Percentiles rank a stretch among this genome's conserved stretches.
phyloP scores from a whole-genome alignment of 2,113 vertebrate genomes.

The Atrichornis clamosus region DNA sequence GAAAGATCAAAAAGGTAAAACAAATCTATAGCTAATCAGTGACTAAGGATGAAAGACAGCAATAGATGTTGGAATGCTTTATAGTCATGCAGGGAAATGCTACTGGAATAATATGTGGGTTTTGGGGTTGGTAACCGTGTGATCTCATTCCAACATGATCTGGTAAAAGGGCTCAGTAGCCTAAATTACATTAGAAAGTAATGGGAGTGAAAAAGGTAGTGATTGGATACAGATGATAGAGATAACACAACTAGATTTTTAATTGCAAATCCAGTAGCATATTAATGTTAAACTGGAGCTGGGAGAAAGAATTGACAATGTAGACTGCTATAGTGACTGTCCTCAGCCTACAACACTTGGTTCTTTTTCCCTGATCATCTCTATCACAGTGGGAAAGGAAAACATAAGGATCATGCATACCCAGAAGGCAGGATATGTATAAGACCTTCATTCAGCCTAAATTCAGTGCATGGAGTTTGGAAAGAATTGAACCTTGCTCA shows the following conservation, averaged over 20 bases:
- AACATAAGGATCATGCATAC: background rate
- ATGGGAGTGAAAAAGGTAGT: background rate
- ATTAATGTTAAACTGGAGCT: background rate
- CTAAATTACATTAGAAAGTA: background rate
- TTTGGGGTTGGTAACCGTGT: background rate
- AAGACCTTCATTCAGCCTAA: background rate
- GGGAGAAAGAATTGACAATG: background rate
- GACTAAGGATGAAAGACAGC: background rate
- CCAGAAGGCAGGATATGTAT: background rate
- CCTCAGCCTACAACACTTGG: background rate
- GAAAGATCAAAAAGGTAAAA: background rate
- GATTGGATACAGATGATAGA: background rate
- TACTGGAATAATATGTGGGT: background rate
- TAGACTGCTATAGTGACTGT: background rate
- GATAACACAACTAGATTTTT: background rate
- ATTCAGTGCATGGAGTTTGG: background rate
- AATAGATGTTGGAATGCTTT: background rate
- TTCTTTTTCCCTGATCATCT: background rate
- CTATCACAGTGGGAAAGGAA: background rate
- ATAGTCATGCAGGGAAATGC: background rate
- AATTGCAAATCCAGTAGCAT: background rate
- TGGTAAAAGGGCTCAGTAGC: background rate
- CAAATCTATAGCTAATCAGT: background rate
- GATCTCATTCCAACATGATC: background rate
- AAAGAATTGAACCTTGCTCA: background rate